phyloP scores from a whole-genome alignment of 2,113 vertebrate genomes.

The Hippolais icterina region DNA sequence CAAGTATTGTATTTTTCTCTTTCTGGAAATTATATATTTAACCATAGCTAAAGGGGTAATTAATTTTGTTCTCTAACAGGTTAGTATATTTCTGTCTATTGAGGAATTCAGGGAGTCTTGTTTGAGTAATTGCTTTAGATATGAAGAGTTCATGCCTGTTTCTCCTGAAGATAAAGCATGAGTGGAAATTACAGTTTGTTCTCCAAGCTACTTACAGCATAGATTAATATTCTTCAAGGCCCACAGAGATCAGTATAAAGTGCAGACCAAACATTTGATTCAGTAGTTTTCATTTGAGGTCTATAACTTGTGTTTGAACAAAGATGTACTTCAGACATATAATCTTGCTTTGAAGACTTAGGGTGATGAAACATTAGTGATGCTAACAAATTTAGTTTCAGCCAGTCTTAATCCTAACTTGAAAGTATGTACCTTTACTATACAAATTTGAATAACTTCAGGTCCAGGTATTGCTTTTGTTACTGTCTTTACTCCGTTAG shows the following conservation, averaged over 20 bases:
- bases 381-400: neutral
- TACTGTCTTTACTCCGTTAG: neutral
- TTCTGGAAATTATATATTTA: neutral
- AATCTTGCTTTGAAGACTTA: neutral
- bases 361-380: neutral
- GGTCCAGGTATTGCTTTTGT: neutral
- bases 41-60: neutral
- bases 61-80: neutral
- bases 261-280: neutral
- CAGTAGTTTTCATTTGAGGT: neutral
- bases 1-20: neutral
- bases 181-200: neutral
- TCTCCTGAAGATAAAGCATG: neutral
- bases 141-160: neutral
- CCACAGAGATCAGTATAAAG: neutral
- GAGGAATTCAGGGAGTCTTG: neutral
- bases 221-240: neutral
- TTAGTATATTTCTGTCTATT: neutral
- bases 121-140: neutral
- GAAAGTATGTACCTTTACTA: neutral
- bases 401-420: neutral
- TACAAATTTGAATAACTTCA: neutral
- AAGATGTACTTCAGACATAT: neutral
- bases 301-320: neutral
- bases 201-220: neutral